Base-by-base conservation (phyloP, 2,888 invertebrate species). In the Erebia palarica region DNA sequence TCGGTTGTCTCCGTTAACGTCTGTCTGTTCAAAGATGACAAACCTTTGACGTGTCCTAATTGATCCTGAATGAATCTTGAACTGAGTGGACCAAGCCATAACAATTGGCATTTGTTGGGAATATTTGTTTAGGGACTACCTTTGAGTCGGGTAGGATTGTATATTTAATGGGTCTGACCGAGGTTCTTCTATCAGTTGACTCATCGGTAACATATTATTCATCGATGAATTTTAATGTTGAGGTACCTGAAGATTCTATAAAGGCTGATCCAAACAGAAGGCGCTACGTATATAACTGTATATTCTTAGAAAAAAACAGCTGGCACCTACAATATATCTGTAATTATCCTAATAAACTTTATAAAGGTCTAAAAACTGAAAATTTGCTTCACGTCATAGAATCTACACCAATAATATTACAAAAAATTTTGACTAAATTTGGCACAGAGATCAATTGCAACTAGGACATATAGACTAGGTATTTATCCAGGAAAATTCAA, bases 41-140 rank as follows among this genome's bases (percentile, higher is more conserved):
- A n/a, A 79, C 74, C 78, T 77, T 78, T 79, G 81, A 78, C 78
- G 73, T 77, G 79, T 77, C 77, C 78, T 84, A 86, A 88, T 88
- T 88, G 87, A 86, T 82, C 82, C 81, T 80, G 76, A 84, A 86
- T 84, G 82, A 85, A 87, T 85, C 67, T 71, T 63, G 67, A 73
- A 53, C 57, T 66, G 71, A 71, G 67, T 71, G 69, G 69, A 60
- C 71, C 75, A 69, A 59, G 71, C 67, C 67, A 55, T 71, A 65
- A 71, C 71, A 59, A 70, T 71, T 70, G 49, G 49, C 59, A 65
- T 69, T 70, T 67, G 61, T 68, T 64, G 68, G 51, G 58, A 71
- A 74, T 65, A 44, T 61, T 67, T 71, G 68, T 65, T 71, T 67
- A 69, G 63, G 55, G 59, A 18, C 70, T 66, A 70, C 70, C 70